phyloP scores from a whole-genome alignment of 1,140 invertebrate genomes.

The Ptiloglossa arizonensis region DNA sequence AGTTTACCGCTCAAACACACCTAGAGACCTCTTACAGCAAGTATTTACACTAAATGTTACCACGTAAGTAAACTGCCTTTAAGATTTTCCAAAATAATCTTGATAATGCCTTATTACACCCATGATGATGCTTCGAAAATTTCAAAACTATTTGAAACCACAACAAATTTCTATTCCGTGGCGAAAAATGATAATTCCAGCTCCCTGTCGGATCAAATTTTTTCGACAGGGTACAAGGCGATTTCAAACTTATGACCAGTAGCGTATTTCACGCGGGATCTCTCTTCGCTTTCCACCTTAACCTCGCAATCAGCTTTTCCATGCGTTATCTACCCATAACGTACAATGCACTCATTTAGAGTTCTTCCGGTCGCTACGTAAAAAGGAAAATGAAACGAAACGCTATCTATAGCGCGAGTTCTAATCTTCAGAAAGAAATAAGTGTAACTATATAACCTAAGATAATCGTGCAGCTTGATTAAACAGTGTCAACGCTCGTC shows the following conservation, averaged over 20 bases:
- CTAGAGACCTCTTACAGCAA: neutral
- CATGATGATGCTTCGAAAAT: neutral
- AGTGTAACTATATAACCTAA: constrained; percentile 1
- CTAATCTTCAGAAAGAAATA: neutral
- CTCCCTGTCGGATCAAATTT: neutral
- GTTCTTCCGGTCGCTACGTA: neutral
- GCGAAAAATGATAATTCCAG: too few relatives aligned
- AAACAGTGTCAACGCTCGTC: neutral
- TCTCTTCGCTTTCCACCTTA: neutral
- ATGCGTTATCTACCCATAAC: neutral
- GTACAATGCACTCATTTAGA: neutral
- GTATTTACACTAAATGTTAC: neutral
- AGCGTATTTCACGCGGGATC: neutral
- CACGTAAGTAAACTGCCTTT: neutral
- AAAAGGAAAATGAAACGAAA: neutral
- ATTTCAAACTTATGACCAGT: neutral
- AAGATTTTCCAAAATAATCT: neutral
- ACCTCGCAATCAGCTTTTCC: neutral
- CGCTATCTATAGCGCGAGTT: neutral
- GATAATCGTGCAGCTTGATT: neutral
- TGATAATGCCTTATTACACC: too few relatives aligned
- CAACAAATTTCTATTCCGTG: neutral
- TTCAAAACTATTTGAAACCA: neutral
- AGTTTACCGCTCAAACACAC: too few relatives aligned
- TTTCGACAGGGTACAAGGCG: neutral